phyloP scores from a whole-genome alignment of 1,140 invertebrate genomes.

The Sarcophaga peregrina region DNA sequence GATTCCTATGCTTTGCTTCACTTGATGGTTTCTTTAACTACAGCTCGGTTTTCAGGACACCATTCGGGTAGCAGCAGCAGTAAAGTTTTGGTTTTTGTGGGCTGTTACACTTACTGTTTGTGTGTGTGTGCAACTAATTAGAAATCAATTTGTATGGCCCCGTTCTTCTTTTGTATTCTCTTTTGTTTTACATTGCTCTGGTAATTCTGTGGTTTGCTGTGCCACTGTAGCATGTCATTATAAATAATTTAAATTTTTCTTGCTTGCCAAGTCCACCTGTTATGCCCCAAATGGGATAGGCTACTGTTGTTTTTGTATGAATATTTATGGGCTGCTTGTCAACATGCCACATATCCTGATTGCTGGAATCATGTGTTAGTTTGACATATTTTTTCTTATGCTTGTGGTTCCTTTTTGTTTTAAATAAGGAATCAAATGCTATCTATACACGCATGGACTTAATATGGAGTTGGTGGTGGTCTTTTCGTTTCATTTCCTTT shows the following conservation, averaged over 20 bases:
- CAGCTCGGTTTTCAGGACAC: neutral
- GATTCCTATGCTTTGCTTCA: neutral
- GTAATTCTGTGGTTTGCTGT: constrained; percentile 13
- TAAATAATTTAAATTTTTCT: neutral
- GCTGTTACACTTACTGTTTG: too few relatives aligned
- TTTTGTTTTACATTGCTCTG: constrained; percentile 28
- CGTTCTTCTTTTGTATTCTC: neutral
- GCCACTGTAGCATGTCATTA: neutral
- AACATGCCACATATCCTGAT: constrained; percentile 11
- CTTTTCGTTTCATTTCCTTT: too few relatives aligned
- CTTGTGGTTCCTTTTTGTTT: too few relatives aligned
- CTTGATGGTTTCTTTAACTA: too few relatives aligned
- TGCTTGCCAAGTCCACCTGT: constrained; percentile 15
- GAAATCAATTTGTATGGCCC: constrained; percentile 35
- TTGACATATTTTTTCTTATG: neutral
- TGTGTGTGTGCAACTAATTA: constrained; percentile 28
- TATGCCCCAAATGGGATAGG: neutral
- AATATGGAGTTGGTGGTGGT: neutral
- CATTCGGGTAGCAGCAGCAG: neutral
- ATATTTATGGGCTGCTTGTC: constrained; percentile 3
- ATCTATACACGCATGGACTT: neutral
- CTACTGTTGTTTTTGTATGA: neutral
- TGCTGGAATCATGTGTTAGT: constrained; percentile 5
- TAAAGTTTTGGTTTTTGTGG: constrained; percentile 3
- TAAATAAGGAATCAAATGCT: neutral